phyloP scores from a whole-genome alignment of 2,113 vertebrate species.

The Cacatua alba region DNA sequence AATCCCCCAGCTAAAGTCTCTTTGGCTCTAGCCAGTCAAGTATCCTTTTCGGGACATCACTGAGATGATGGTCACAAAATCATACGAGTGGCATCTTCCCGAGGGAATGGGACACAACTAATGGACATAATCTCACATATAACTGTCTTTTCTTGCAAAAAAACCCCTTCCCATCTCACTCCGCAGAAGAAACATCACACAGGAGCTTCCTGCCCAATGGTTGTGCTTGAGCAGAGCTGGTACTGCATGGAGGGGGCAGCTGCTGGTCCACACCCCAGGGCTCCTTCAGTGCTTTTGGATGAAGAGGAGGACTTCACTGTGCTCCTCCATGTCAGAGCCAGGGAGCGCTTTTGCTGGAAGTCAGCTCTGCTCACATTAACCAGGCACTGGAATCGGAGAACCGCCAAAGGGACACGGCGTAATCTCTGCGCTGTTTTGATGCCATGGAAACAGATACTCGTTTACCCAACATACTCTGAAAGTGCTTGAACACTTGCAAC shows the following conservation, averaged over 20 bases:
- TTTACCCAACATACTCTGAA: constrained; percentile 52
- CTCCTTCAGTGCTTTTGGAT: fast-evolving
- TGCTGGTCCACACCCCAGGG: neutral
- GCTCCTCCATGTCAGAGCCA: neutral
- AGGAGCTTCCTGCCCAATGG: neutral
- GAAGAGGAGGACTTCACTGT: fast-evolving
- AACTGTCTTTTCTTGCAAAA: neutral
- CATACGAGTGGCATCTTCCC: neutral
- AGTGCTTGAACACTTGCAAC: constrained; percentile 5
- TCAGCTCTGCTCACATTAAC: neutral
- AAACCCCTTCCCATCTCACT: fast-evolving
- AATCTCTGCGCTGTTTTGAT: constrained; percentile 5
- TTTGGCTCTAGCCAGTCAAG: neutral
- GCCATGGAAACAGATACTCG: constrained; percentile 47
- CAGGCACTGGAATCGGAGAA: neutral
- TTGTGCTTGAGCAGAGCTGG: neutral
- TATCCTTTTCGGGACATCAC: neutral
- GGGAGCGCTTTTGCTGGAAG: neutral
- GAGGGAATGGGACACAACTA: neutral
- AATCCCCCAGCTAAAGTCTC: neutral
- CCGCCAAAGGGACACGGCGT: neutral
- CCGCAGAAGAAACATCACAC: neutral
- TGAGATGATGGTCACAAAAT: neutral
- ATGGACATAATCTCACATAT: neutral
- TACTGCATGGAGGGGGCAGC: fast-evolving